These are phyloP conservation scores for Caenorhabditis angaria DNA, from an alignment of 2,888 invertebrate species.

Conservation along the genomic window DNA sequence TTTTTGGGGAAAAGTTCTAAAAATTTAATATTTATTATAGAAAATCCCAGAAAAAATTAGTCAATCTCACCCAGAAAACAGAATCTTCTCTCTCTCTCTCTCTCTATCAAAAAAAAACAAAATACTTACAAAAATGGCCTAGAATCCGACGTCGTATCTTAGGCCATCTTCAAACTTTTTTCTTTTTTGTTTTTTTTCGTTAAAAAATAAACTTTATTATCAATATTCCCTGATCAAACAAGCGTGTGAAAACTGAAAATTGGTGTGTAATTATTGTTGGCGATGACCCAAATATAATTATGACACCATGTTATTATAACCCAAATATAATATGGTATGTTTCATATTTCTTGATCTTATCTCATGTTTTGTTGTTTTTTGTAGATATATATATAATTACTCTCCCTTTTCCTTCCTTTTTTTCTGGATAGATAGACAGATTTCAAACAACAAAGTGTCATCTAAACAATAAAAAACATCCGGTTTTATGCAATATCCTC, in stretches of 20 bases:
- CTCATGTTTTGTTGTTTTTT: neutral
- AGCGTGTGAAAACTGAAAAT: too few species aligned
- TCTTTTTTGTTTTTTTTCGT: neutral
- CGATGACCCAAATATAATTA: neutral
- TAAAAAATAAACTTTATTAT: too few species aligned
- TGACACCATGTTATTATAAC: conserved; percentile 1
- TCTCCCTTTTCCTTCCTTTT: neutral
- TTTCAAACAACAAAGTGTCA: too few species aligned
- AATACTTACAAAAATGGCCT: too few species aligned
- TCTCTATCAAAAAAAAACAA: too few species aligned
- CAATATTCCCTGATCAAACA: too few species aligned
- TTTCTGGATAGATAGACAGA: too few species aligned
- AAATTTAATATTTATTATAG: neutral
- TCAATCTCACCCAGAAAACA: neutral
- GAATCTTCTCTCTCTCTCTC: too few species aligned
- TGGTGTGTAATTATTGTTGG: neutral
- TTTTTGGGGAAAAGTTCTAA: too few species aligned
- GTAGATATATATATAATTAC: too few species aligned
- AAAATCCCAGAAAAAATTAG: neutral
- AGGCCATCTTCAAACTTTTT: too few species aligned
- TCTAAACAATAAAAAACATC: neutral
- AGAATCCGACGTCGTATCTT: too few species aligned
- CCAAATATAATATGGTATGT: neutral
- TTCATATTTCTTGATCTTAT: conserved; percentile 1
- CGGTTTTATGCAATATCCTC: neutral